Percentiles rank a stretch among this genome's conserved stretches.
phyloP scores from a whole-genome alignment of 2,113 vertebrate species.

The Periophthalmodon schlosseri region DNA sequence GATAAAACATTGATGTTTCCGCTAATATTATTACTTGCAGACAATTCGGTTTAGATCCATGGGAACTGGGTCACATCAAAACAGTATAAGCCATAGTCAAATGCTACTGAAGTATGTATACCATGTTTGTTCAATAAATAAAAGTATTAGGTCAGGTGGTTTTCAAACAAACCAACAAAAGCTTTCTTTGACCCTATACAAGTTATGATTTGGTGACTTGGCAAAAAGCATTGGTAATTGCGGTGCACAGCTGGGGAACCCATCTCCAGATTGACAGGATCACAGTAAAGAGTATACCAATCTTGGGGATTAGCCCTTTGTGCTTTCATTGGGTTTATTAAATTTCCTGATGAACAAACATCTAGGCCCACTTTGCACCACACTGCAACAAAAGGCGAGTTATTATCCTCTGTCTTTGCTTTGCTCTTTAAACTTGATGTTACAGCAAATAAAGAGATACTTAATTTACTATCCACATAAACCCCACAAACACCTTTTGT shows the following conservation, averaged over 20 bases:
- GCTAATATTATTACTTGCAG: constrained; percentile 43
- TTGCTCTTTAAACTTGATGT: no score
- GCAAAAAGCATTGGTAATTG: not conserved
- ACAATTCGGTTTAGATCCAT: constrained; percentile 41
- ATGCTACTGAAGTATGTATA: constrained; percentile 24
- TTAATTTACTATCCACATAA: no score
- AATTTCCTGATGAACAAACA: no score
- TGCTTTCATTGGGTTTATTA: no score
- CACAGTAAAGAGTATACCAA: not conserved
- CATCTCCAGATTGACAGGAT: not conserved
- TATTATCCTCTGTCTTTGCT: no score
- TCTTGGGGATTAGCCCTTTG: no score
- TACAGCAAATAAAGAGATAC: no score
- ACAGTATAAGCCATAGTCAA: constrained; percentile 40
- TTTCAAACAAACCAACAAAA: not conserved
- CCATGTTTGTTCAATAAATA: not conserved
- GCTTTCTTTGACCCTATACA: not conserved
- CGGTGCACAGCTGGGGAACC: not conserved
- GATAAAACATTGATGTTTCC: constrained; percentile 50
- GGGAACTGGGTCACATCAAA: constrained; percentile 59
- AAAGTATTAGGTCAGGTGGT: not conserved
- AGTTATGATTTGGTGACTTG: not conserved
- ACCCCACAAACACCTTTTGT: not conserved
- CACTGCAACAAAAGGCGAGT: no score
- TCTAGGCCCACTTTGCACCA: no score